Conservation (phyloP, 2,888 invertebrate species). For the Chorisops tibialis region DNA sequence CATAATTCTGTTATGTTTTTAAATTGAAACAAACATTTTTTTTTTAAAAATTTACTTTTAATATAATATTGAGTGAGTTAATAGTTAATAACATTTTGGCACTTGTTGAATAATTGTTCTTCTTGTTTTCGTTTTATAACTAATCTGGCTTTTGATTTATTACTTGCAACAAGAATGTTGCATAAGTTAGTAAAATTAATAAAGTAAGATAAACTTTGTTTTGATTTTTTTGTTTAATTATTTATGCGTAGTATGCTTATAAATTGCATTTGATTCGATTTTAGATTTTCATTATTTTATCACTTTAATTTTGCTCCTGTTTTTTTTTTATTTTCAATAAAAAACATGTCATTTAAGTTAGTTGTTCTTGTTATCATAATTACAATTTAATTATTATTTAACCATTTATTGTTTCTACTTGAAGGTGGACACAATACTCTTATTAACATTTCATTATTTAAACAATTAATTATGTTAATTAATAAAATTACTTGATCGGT, state of each 20-base stretch:
- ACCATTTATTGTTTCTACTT: background rate
- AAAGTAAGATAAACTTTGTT: no score
- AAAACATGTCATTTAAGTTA: background rate
- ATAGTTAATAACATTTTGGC: slow-evolving; percentile 34
- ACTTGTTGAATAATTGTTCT: slow-evolving; percentile 29
- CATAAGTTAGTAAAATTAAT: no score
- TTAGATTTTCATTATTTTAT: no score
- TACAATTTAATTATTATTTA: background rate
- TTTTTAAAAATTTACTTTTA: slow-evolving; percentile 16
- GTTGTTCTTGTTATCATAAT: background rate
- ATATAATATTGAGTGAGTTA: slow-evolving; percentile 23
- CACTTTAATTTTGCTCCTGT: background rate
- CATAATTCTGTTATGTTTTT: no score
- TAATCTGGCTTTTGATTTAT: background rate
- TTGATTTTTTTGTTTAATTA: no score
- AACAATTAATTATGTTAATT: background rate
- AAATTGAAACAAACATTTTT: slow-evolving; percentile 1
- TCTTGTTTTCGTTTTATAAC: background rate
- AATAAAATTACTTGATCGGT: background rate
- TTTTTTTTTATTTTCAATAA: background rate
- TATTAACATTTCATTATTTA: background rate
- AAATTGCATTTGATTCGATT: no score
- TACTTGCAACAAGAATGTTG: background rate
- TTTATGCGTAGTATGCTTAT: no score
- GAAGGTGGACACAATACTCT: background rate